These are phyloP conservation scores for Aphidius ervi DNA, from an alignment of 1,140 invertebrate genomes.

Conservation along the genomic window DNA sequence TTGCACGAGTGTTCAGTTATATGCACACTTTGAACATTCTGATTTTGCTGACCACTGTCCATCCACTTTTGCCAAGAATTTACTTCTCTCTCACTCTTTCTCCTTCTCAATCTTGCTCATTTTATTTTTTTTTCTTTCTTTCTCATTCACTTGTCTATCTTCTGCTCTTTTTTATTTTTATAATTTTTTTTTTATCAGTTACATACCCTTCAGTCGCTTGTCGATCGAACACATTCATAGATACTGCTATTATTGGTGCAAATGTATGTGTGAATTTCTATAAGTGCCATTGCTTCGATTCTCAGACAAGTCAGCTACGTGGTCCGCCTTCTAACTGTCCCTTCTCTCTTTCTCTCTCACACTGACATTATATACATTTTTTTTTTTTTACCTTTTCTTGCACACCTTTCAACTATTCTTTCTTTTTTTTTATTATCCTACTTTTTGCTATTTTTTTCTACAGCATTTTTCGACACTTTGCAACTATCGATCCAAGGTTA, in stretches of 20 bases:
- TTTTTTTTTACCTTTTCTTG: neutral
- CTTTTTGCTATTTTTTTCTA: neutral
- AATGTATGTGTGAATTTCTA: too few species aligned
- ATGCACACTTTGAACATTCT: conserved; percentile 25
- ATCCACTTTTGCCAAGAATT: neutral
- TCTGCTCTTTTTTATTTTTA: neutral
- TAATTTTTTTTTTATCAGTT: too few species aligned
- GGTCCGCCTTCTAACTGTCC: conserved; percentile 26
- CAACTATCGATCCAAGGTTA: conserved; percentile 12
- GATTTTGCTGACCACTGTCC: conserved; percentile 28
- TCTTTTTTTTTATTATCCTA: conserved; percentile 4
- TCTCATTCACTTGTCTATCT: conserved; percentile 10
- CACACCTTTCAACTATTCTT: neutral
- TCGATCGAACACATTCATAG: too few species aligned
- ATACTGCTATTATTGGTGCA: too few species aligned
- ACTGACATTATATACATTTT: conserved; percentile 3
- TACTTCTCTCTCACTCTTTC: conserved; percentile 3
- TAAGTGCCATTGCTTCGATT: too few species aligned
- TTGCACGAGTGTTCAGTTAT: conserved; percentile 26
- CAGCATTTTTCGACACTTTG: neutral
- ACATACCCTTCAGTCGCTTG: too few species aligned
- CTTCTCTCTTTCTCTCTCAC: conserved; percentile 9
- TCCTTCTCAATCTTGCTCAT: neutral
- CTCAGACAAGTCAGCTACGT: conserved; percentile 17
- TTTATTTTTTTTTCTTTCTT: neutral